Conservation (phyloP, 2,888 invertebrate species). For the Phalera bucephala region DNA sequence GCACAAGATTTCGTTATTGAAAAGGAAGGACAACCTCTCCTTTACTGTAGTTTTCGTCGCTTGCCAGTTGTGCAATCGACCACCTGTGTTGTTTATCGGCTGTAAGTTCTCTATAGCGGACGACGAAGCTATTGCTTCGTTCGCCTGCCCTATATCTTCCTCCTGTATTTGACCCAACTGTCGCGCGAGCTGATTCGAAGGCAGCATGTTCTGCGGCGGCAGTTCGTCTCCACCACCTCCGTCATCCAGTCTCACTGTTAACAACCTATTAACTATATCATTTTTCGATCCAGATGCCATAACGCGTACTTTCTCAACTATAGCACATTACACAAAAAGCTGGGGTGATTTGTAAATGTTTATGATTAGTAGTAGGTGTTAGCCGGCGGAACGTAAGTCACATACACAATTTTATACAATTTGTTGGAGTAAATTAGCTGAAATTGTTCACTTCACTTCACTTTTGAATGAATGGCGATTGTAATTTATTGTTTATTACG, state of each 20-base stretch:
- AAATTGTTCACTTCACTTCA: too few species aligned
- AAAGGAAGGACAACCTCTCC: slow-evolving; percentile 87
- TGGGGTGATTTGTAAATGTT: slow-evolving; percentile 22
- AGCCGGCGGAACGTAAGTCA: slow-evolving; percentile 12
- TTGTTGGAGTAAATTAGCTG: slow-evolving; percentile 35
- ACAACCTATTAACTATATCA: slow-evolving; percentile 65
- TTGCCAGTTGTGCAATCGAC: slow-evolving; percentile 86
- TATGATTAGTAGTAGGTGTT: slow-evolving; percentile 14
- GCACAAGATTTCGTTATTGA: slow-evolving; percentile 76
- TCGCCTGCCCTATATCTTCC: slow-evolving; percentile 56
- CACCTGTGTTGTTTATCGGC: slow-evolving; percentile 69
- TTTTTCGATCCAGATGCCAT: slow-evolving; percentile 76
- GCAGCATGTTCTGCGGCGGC: slow-evolving; percentile 80
- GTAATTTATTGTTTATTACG: slow-evolving; percentile 43
- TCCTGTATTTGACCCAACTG: slow-evolving; percentile 53
- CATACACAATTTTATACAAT: slow-evolving; percentile 28
- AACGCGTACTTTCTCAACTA: slow-evolving; percentile 33
- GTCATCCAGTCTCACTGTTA: slow-evolving; percentile 64
- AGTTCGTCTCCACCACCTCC: slow-evolving; percentile 59
- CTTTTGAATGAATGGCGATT: too few species aligned
- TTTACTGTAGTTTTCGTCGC: slow-evolving; percentile 89
- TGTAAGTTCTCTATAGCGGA: slow-evolving; percentile 67
- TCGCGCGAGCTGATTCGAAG: slow-evolving; percentile 70
- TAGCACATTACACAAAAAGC: slow-evolving; percentile 47
- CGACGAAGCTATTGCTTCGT: slow-evolving; percentile 56